Percentiles rank a stretch among this genome's conserved stretches.
phyloP scores from a whole-genome alignment of 2,797 vertebrate genomes.

The Phaenicophaeus curvirostris region DNA sequence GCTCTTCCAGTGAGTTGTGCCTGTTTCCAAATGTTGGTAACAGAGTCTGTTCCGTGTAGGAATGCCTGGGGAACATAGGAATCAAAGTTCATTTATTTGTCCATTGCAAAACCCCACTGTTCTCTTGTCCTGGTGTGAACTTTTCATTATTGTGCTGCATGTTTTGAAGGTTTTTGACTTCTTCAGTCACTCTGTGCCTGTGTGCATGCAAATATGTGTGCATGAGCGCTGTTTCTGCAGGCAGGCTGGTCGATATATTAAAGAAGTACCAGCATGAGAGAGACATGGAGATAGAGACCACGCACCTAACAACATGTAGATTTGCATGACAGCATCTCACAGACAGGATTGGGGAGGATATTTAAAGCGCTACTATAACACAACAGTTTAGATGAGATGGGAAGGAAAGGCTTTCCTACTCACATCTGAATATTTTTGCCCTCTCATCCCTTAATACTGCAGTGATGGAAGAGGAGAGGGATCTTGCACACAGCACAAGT shows the following conservation, averaged over 20 bases:
- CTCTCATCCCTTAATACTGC: neutral
- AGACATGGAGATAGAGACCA: neutral
- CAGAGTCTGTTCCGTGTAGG: neutral
- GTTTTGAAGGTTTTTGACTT: constrained; percentile 44
- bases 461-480: neutral
- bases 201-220: neutral
- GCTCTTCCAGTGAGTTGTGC: neutral
- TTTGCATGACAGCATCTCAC: neutral
- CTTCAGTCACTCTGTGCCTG: neutral
- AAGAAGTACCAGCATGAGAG: neutral
- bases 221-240: neutral
- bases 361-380: neutral
- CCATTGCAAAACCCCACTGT: neutral
- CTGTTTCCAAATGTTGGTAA: neutral
- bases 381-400: neutral
- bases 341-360: neutral
- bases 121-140: constrained; percentile 25
- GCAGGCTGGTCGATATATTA: neutral
- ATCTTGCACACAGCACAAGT: neutral
- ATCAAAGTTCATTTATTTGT: neutral
- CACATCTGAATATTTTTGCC: neutral
- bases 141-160: neutral
- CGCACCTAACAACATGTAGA: neutral
- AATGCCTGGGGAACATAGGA: neutral
- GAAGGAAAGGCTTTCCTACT: neutral